Evolutionary conservation across 2,888 invertebrate genomes (phyloP), one percentile per base, ranked within the genome.

Genomic region (Phengaris arion): DNA sequence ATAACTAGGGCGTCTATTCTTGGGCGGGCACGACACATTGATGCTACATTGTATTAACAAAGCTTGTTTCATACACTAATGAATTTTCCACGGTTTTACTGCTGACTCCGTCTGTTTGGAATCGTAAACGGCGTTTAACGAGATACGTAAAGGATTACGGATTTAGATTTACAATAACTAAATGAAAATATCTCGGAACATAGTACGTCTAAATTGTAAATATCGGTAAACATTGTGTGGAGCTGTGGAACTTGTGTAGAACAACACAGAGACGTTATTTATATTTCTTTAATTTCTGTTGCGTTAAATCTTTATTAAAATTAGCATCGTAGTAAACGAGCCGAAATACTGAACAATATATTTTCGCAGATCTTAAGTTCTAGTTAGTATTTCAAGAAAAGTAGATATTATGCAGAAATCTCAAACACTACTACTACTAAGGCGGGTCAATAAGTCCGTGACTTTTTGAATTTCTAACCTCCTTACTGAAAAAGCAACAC

Each of bases 1-100:
- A 81, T 84, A 90, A 83, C 85, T 88, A 82, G 91, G 91, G 85
- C 91, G 81, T 89, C 90, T 91, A 90, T 91, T 92, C 87, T 85
- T 80, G 86, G 81, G 81, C 81, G 81, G 80, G 84, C 83, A 86
- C 85, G 90, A 90, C 88, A 89, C 84, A 85, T 86, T 84, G 84
- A 85, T 83, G 84, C 81, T 85, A 90, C 89, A 89, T 84, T 87
- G 89, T 90, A 85, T 84, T 84, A 82, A 85, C 83, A 85, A 85
- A 86, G 82, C 81, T 81, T 81, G 77, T 76, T 76, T 78, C 77
- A 76, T 79, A 80, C 79, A 81, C 81, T 82, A 81, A 81, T 80
- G 80, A 80, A 82, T 83, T 84, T 82, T 82, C 82, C 77, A 79
- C 77, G 81, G 79, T 81, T 84, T 83, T 82, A 81, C 80, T 81